phyloP scores from a whole-genome alignment of 1,140 invertebrate species.

The Meloidogyne chitwoodi region DNA sequence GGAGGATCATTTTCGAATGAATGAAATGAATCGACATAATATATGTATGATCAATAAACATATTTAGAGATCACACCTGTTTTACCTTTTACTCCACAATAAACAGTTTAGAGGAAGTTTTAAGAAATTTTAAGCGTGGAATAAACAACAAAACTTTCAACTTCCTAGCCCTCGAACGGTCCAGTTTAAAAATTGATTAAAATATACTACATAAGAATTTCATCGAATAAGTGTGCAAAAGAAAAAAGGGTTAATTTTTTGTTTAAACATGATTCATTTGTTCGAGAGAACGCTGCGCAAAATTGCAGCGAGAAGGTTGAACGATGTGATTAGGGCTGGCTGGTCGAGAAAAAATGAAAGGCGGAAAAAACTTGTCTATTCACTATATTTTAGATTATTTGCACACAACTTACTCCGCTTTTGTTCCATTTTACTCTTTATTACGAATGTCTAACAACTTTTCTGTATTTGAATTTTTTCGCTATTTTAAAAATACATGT shows the following conservation, averaged over 20 bases:
- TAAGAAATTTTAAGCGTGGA: too few species aligned
- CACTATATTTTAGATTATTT: background rate
- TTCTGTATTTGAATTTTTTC: too few species aligned
- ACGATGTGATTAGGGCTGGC: background rate
- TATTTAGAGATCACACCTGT: too few species aligned
- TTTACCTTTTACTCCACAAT: too few species aligned
- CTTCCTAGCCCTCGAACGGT: background rate
- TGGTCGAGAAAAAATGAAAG: background rate
- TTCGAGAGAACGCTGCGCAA: background rate
- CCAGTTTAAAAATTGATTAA: background rate
- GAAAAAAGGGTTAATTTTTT: background rate
- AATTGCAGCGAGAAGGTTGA: background rate
- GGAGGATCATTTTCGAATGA: too few species aligned
- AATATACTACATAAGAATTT: background rate
- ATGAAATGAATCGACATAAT: too few species aligned
- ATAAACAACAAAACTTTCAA: too few species aligned
- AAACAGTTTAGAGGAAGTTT: too few species aligned
- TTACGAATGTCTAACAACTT: background rate
- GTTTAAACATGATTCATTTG: background rate
- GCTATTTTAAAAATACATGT: too few species aligned
- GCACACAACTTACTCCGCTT: background rate
- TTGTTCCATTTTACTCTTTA: background rate
- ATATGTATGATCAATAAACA: too few species aligned
- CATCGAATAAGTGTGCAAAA: background rate
- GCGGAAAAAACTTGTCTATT: background rate